These are phyloP conservation scores for Drosophila burlai DNA, from an alignment of 1,140 invertebrate genomes.

Conservation along the genomic window DNA sequence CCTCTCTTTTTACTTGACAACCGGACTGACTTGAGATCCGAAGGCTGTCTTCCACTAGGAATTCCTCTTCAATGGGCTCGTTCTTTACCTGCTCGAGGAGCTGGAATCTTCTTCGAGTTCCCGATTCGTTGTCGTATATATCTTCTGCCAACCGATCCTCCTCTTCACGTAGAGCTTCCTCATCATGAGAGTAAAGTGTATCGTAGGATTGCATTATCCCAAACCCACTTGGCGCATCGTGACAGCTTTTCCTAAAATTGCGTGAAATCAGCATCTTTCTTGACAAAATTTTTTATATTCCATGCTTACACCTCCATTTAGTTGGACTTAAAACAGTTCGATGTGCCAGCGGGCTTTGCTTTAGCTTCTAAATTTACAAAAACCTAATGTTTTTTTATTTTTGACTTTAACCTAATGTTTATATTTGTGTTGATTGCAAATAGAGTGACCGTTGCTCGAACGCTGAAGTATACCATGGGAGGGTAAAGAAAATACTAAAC, in stretches of 20 bases:
- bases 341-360: not conserved
- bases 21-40: not conserved
- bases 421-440: slow-evolving; percentile 1
- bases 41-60: not conserved
- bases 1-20: not conserved
- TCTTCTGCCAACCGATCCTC: not conserved
- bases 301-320: slow-evolving; percentile 9
- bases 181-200: not conserved
- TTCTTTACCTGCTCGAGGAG: not conserved
- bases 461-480: not conserved
- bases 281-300: no score
- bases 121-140: not conserved
- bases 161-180: not conserved
- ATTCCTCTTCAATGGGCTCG: not conserved
- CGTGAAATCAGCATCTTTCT: not conserved
- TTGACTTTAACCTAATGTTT: not conserved
- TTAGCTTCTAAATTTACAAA: not conserved
- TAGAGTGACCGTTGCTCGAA: not conserved
- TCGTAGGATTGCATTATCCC: slow-evolving; percentile 1
- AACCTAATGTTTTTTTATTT: not conserved
- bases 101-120: not conserved
- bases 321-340: no score
- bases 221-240: not conserved
- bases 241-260: slow-evolving; percentile 2
- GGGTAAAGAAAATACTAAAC: not conserved